Evolutionary conservation across 2,797 vertebrate genomes (phyloP).

Genomic region (Peromyscus eremicus): DNA sequence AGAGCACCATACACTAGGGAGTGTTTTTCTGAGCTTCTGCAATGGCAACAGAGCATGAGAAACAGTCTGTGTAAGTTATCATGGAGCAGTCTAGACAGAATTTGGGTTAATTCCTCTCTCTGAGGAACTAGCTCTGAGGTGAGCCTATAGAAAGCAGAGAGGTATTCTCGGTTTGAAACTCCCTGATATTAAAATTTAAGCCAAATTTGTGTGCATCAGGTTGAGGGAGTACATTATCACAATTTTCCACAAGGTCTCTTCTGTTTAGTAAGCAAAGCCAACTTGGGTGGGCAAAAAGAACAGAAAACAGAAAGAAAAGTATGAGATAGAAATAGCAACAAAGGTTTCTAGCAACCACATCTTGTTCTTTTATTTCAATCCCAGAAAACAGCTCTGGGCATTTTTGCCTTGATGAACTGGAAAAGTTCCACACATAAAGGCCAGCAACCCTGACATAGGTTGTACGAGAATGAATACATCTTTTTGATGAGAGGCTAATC

Average conservation of each 20-base stretch:
- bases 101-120: not conserved
- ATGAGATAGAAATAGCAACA: constrained; percentile 63
- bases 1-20: not conserved
- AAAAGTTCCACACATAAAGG: constrained; percentile 77
- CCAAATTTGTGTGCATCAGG: not conserved
- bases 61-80: not conserved
- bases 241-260: constrained; percentile 51
- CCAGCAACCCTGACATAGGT: constrained; percentile 69
- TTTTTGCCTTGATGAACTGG: constrained; percentile 78
- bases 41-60: not conserved
- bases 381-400: constrained; percentile 78
- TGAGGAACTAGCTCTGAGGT: not conserved
- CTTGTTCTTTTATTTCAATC: constrained; percentile 77
- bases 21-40: not conserved
- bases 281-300: constrained; percentile 54
- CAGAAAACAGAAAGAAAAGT: constrained; percentile 64
- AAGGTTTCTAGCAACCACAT: constrained; percentile 64
- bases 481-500: constrained; percentile 75
- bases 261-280: constrained; percentile 63
- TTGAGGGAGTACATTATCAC: constrained; percentile 52
- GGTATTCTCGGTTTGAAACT: constrained; percentile 54
- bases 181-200: constrained; percentile 32
- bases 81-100: too few relatives aligned
- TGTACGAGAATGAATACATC: constrained; percentile 58
- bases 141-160: not conserved